A percentile compares a stretch with the other conserved stretches of the same genome.
Conservation (phyloP, 2,888 invertebrate genomes). For the Agriopis aurantiaria region DNA sequence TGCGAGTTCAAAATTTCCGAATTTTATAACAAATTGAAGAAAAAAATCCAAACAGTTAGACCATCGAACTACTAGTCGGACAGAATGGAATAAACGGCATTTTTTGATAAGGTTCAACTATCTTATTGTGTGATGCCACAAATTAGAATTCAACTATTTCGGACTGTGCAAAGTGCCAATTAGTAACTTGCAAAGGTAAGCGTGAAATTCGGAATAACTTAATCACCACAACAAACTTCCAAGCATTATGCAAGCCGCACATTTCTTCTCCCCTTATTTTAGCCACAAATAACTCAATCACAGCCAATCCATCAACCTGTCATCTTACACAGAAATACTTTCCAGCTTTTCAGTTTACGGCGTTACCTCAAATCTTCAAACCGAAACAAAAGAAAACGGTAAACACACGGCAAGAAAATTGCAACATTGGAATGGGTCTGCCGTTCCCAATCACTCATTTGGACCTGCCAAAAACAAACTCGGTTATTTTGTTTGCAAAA, state of each 20-base stretch:
- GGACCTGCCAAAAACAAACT: slow-evolving; percentile 53
- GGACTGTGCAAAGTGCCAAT: no score
- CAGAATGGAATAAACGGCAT: no score
- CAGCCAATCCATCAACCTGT: slow-evolving; percentile 68
- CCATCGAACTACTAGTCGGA: no score
- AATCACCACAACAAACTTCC: background rate
- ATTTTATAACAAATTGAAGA: no score
- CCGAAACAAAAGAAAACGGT: slow-evolving; percentile 54
- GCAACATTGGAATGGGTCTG: slow-evolving; percentile 55
- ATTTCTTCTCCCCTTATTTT: slow-evolving; percentile 53
- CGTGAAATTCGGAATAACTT: background rate
- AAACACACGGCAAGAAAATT: slow-evolving; percentile 39
- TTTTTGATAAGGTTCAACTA: no score
- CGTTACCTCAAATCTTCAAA: slow-evolving; percentile 35
- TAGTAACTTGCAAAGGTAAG: no score
- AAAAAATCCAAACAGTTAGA: no score
- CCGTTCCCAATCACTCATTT: slow-evolving; percentile 64
- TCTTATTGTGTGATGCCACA: no score
- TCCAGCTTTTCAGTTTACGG: slow-evolving; percentile 46
- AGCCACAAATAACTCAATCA: slow-evolving; percentile 61
- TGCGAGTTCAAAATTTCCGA: no score
- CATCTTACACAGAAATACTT: slow-evolving; percentile 60
- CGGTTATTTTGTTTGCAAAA: slow-evolving; percentile 42
- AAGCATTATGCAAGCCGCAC: slow-evolving; percentile 53
- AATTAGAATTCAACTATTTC: no score